Evolutionary conservation across 1,140 invertebrate species (phyloP), one percentile per base, ranked within the genome.

Genomic region (Penaeus indicus): DNA sequence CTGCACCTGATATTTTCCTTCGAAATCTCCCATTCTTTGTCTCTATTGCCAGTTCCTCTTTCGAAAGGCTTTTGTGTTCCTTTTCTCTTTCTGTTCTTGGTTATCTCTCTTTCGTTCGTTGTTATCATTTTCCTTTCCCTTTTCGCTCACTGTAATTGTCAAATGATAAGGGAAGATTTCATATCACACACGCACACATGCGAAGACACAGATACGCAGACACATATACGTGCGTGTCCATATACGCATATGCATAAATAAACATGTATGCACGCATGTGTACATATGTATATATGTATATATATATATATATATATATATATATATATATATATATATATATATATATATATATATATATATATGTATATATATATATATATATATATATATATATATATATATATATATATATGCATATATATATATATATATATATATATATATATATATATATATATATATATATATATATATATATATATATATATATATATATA

Each of bases 291-390:
- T 75, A 72, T 72, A 72, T 72, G 27, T 72, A 4, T 72, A 72
- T 72, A 27, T 72, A 72, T 72, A 72, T 72, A 72, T 72, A 72
- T 72, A 69, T 22, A 69, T 69, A 69, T 69, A 69, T 69, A 69
- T 69, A 22, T 69, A 69, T 69, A 69, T 69, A 69, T 69, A 69
- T 69, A 69, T 69, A 69, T 69, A 69, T 69, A 69, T 69, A 69
- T 69, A 69, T 69, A 69, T 69, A 69, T 69, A 69, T 69, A 22
- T 69, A 69, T 69, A 69, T 69, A 69, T 69, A 69, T 69, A 22
- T 69, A 69, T 69, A 1, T 69, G 22, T 69, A 22, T 69, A 69
- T 19, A 22, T 69, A 69, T 69, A 69, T 69, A 69, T 69, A 69
- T 69, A 69, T 22, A 69, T 22, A 69, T 22, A 8, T 69, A 69